These are phyloP conservation scores for Cromileptes altivelis DNA, from an alignment of 2,113 vertebrate species.

Conservation along the genomic window DNA sequence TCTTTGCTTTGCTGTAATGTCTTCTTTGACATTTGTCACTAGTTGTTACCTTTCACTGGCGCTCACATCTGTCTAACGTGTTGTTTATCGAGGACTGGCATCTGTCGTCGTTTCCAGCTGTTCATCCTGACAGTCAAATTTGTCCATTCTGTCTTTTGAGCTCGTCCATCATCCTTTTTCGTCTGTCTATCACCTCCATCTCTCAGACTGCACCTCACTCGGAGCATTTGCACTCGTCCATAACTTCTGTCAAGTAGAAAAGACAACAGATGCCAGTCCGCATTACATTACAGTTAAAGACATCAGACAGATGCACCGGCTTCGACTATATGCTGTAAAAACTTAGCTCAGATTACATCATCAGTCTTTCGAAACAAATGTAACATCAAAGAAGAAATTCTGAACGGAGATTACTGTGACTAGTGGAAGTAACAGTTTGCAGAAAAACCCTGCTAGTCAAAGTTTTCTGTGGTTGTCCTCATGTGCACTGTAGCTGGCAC, in stretches of 20 bases:
- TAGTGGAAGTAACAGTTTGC: slow-evolving; percentile 9
- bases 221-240: background rate
- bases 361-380: background rate
- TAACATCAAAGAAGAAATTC: background rate
- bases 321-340: background rate
- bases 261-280: background rate
- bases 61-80: background rate
- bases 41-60: background rate
- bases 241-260: slow-evolving; percentile 14
- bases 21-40: background rate
- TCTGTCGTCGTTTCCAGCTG: slow-evolving; percentile 17
- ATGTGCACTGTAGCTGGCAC: slow-evolving; percentile 48
- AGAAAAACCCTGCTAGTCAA: slow-evolving; percentile 20
- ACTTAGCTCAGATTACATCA: slow-evolving; percentile 10
- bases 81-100: background rate
- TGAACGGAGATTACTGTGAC: background rate
- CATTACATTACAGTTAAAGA: slow-evolving; percentile 1
- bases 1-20: background rate
- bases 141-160: background rate
- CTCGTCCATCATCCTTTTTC: background rate
- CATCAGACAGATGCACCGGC: background rate
- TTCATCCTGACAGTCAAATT: background rate
- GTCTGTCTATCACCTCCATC: background rate
- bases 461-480: slow-evolving; percentile 48
- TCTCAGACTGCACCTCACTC: background rate